Evolutionary conservation across 2,888 invertebrate species (phyloP), one percentile per base, ranked within the genome.

Genomic region (Camptogramma bilineatum): DNA sequence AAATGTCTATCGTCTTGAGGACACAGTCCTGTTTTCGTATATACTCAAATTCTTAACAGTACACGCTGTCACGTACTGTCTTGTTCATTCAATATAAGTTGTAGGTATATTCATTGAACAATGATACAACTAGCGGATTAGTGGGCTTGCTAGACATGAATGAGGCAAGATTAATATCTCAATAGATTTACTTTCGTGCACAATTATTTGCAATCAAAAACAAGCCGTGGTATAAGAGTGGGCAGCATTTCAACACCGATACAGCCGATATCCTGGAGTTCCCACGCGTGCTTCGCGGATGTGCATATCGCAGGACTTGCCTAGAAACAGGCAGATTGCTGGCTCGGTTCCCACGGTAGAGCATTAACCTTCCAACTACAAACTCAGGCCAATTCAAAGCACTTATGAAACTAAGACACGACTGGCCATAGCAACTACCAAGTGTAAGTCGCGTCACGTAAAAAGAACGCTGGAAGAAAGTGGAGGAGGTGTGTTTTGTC

Each of bases 221-320:
- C 56, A 47, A 54, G 55, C 56, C 28, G 60, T 31, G 46, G 55
- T 34, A 63, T 44, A 19, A 58, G 55, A 64, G 66, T 69, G 68
- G 68, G 68, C 48, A 66, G 60, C 54, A 62, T 71, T 71, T 67
- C 65, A 56, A 69, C 55, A 69, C 66, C 64, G 71, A 78, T 76
- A 74, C 74, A 73, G 79, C 79, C 78, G 76, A 83, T 80, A 80
- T 80, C 78, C 78, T 78, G 78, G 68, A 66, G 73, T 81, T 83
- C 81, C 83, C 82, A 86, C 86, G 84, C 84, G 75, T 66, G 68
- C 57, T 61, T 16, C 69, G 76, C 81, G 84, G 85, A 85, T 76
- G 83, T 80, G 76, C 74, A 74, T 84, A 85, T 85, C 84, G 55
- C 48, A 62, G 60, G 46, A 60, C 62, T 63, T 34, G 62, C 52